Conservation (phyloP, 2,888 invertebrate genomes). For the Drosophila ezoana region DNA sequence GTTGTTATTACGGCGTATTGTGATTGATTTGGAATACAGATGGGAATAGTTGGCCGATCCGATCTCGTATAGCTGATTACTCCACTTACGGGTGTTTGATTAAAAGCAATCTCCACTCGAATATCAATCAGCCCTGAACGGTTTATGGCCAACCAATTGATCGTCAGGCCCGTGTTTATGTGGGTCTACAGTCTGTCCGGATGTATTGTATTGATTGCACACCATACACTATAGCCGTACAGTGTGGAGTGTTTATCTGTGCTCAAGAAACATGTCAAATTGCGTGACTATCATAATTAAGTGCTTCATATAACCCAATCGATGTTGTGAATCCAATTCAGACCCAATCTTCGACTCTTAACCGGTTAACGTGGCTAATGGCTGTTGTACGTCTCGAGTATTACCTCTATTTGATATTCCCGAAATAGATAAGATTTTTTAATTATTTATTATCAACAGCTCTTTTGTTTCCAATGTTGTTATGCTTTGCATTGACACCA, state of each 20-base stretch:
- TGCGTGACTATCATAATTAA: conserved; percentile 53
- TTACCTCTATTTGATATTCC: conserved; percentile 26
- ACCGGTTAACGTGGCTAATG: conserved; percentile 48
- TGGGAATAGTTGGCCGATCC: conserved; percentile 40
- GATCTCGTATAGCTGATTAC: conserved; percentile 65
- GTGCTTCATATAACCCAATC: conserved; percentile 32
- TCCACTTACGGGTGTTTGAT: conserved; percentile 68
- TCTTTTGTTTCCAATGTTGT: conserved; percentile 22
- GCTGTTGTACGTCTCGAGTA: conserved; percentile 11
- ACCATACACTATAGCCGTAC: background rate
- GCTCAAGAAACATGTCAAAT: conserved; percentile 18
- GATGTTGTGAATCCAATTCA: conserved; percentile 7
- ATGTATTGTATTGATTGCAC: conserved; percentile 40
- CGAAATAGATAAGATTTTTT: conserved; percentile 60
- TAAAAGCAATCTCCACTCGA: conserved; percentile 62
- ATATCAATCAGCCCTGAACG: conserved; percentile 64
- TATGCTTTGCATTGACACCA: background rate
- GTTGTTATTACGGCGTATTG: conserved; percentile 53
- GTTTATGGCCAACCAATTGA: conserved; percentile 23
- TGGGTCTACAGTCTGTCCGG: conserved; percentile 27
- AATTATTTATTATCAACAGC: conserved; percentile 60
- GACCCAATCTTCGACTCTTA: conserved; percentile 16
- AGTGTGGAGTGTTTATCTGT: conserved; percentile 37
- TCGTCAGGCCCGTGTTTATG: conserved; percentile 15
- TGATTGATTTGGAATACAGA: conserved; percentile 74